These are phyloP conservation scores for Cephalopholis sonnerati DNA, from an alignment of 2,113 vertebrate genomes.

Conservation along the genomic window DNA sequence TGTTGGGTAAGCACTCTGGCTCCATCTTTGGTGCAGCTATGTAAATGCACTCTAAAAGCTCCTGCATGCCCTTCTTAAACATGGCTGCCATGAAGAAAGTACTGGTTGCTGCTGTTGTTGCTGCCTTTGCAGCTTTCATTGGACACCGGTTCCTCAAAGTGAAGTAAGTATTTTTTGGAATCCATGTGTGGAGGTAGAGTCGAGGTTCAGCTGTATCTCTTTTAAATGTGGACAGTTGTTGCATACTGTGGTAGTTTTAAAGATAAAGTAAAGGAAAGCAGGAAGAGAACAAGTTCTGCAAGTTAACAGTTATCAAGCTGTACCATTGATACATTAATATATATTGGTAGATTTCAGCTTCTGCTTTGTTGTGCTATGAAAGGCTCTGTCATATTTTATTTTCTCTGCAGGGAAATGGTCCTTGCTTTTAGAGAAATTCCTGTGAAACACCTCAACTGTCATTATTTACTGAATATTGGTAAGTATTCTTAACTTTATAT, in stretches of 20 bases:
- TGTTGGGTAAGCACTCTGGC: neutral
- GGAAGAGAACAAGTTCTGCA: neutral
- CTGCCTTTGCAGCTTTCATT: slow-evolving; percentile 39
- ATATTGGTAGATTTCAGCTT: neutral
- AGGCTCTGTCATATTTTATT: neutral
- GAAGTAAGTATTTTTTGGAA: slow-evolving; percentile 46
- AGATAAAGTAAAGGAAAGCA: neutral
- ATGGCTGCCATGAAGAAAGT: slow-evolving; percentile 56
- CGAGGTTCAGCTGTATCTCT: neutral
- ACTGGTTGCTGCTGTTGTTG: slow-evolving; percentile 42
- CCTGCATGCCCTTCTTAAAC: neutral
- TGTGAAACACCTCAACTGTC: slow-evolving; percentile 64
- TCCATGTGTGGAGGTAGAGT: no score
- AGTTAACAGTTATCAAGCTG: no score
- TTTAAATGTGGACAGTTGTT: neutral
- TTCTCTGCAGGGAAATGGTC: slow-evolving; percentile 35
- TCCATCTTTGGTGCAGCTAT: slow-evolving; percentile 8
- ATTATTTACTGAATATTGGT: slow-evolving; percentile 61
- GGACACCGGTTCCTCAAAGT: slow-evolving; percentile 36
- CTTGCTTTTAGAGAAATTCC: slow-evolving; percentile 55
- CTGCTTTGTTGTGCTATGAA: neutral
- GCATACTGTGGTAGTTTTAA: neutral
- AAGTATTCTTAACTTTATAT: neutral
- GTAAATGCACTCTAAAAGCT: neutral
- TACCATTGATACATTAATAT: neutral